phyloP scores from a whole-genome alignment of 92 coral and sea anemone species.

The Paramuricea clavata region DNA sequence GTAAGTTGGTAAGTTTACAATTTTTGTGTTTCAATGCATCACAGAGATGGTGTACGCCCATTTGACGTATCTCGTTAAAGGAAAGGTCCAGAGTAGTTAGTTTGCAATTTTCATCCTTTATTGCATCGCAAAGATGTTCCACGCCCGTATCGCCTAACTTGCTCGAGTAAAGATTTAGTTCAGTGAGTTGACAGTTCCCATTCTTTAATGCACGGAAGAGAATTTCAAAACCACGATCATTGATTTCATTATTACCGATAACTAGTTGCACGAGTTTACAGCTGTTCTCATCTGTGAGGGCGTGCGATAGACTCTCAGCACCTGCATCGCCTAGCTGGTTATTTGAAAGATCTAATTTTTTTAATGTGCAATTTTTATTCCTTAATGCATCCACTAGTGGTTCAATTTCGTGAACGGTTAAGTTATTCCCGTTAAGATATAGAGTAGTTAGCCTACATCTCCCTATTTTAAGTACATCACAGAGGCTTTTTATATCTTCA shows the following conservation, averaged over 20 bases:
- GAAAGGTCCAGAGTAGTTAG: slow-evolving; percentile 11
- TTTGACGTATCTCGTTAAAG: background rate
- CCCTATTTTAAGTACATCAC: background rate
- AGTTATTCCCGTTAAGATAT: background rate
- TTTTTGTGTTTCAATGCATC: slow-evolving; percentile 16
- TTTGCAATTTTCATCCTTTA: slow-evolving; percentile 32
- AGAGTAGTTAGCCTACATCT: background rate
- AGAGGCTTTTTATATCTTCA: background rate
- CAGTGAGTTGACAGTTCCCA: too few species aligned
- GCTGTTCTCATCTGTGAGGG: background rate
- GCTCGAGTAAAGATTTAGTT: too few species aligned
- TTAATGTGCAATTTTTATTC: background rate
- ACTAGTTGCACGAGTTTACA: background rate
- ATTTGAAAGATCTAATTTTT: background rate
- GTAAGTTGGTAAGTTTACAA: slow-evolving; percentile 20
- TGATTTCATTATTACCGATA: too few species aligned
- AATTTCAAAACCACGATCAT: too few species aligned
- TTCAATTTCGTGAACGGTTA: background rate
- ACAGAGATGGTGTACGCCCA: slow-evolving; percentile 30
- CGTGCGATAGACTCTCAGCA: background rate
- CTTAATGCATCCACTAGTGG: background rate
- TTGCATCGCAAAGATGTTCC: slow-evolving; percentile 32
- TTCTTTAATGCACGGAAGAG: too few species aligned
- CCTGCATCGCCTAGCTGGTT: background rate
- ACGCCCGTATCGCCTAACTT: too few species aligned